Evolutionary conservation across 2,113 vertebrate species (phyloP), one percentile per base, ranked within the genome.

Genomic region (Petrocephalus zakoni): DNA sequence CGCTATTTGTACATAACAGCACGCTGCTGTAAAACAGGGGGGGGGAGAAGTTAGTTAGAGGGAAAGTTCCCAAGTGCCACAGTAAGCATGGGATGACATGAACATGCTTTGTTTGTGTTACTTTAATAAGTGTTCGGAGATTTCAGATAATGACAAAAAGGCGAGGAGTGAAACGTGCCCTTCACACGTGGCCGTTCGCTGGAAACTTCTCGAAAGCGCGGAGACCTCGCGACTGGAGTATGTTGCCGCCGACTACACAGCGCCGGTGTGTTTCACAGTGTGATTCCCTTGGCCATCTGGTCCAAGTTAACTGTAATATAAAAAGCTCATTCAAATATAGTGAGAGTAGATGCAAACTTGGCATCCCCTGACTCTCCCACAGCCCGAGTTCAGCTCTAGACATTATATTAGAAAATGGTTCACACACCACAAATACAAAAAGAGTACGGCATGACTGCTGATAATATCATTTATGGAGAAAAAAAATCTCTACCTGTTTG

Each of bases 341-440:
- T 90, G 93, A 96, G 94, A 93, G 94, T 94, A 91, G 94, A 95
- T 95, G 94, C 94, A 96, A 95, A 97, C 94, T 95, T 95, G 94
- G 95, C 94, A 95, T 92, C 90, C 88, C 90, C 92, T 68, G 86
- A 64, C 92, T 91, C 90, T 92, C 92, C 93, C 93, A 89, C 93
- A 94, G 94, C 93, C 93, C 91, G 95, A 95, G 95, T 95, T 93
- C 91, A 94, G 96, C 96, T 97, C 97, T 96, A 97, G 96, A 96
- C 96, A 94, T 94, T 93, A 95, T 94, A 96, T 95, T 95, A 95
- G 92, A 95, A 95, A 95, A 93, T 94, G 93, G 94, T 93, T 95
- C 93, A 92, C 94, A 94, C 91, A 78, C 93, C 93, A 93, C 93
- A 94, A 94, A 94, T 42, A 91, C 92, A 92, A 93, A 90, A 91